Base-by-base conservation (phyloP, 1,140 invertebrate species). In the Ips nitidus region DNA sequence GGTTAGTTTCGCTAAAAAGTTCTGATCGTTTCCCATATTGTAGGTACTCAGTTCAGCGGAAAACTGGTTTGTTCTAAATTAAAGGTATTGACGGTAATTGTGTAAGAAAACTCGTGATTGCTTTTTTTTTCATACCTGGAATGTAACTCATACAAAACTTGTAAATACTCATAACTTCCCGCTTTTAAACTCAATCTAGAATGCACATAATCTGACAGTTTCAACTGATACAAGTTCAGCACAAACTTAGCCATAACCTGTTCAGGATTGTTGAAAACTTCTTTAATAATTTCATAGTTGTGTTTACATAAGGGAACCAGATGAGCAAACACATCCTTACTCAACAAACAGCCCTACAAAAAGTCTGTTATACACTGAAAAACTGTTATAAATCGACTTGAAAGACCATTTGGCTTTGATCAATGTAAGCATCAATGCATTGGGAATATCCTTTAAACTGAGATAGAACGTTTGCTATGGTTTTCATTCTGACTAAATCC, bases 201-300 rank as follows among this genome's bases (percentile, higher is more conserved):
- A 59, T 90, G 86, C 50, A 95, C 90, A 78, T 93, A 91, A 76
- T 93, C 91, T 84, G 95, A 91, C 45, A 99, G 83, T 81, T 96
- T 94, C 3, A 94, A 83, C 76, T 98, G 94, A 81, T 97, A 99
- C 67, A 99, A 94, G 77, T 98, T 98, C 1, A 98, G 83, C 41
- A 99, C 92, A 84, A 98, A 97, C 83, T 98, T 99, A 45, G 92
- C 91, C 94, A 99, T 98, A 0, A 99, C 95, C 86, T 96, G 93
- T 72, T 98, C 93, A 0, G 96, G 94, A 83, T 96, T 97, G n/a
- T 88, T 89, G 78, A 99, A 99, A 1, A 99, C 97, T 81, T 92
- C 89, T 78, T 91, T 90, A 70, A 98, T 95, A 1, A 98, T 87
- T 68, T 88, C 86, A 77, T 95, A 90, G 78, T 95, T 97, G 76